These are phyloP conservation scores for Sisor rabdophorus DNA, from an alignment of 2,113 vertebrate species.

Conservation along the genomic window DNA sequence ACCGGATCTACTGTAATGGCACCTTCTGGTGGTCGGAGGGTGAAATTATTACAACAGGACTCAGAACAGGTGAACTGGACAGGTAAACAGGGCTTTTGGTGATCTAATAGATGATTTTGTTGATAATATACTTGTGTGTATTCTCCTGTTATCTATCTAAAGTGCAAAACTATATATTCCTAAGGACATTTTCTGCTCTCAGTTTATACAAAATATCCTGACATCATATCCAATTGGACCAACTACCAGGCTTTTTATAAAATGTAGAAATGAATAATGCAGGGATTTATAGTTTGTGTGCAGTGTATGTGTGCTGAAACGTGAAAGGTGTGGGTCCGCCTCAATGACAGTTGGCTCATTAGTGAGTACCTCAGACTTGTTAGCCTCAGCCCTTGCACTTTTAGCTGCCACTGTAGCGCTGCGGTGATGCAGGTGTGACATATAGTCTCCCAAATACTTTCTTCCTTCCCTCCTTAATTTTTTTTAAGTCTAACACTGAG, in stretches of 20 bases:
- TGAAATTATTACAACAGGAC: too few relatives aligned
- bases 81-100: background rate
- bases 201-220: background rate
- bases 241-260: background rate
- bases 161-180: too few relatives aligned
- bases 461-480: background rate
- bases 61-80: too few relatives aligned
- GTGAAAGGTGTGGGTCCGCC: background rate
- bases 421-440: constrained; percentile 5
- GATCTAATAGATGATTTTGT: background rate
- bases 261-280: background rate
- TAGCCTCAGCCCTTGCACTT: constrained; percentile 8
- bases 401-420: background rate
- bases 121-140: background rate
- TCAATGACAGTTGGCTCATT: constrained; percentile 12
- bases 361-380: constrained; percentile 13
- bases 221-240: too few relatives aligned
- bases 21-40: too few relatives aligned
- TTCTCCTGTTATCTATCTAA: background rate
- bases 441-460: background rate
- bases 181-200: too few relatives aligned
- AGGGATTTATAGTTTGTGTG: background rate
- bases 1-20: too few relatives aligned
- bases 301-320: background rate
- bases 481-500: background rate